Conservation (phyloP, 2,797 vertebrate species). For the Halcyon badia region DNA sequence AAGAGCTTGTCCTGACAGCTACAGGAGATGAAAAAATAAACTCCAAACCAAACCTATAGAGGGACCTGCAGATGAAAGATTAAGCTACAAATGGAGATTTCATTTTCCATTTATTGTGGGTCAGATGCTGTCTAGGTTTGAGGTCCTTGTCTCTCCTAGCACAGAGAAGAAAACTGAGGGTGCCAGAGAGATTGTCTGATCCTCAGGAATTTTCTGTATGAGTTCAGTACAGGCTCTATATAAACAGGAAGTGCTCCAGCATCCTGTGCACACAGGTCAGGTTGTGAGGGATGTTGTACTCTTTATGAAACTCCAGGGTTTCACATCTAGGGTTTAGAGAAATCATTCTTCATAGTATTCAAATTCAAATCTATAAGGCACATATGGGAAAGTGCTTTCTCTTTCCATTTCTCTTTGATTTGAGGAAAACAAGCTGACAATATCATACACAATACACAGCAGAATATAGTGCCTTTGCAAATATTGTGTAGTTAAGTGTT, state of each 20-base stretch:
- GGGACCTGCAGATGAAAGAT: neutral
- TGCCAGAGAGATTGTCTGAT: neutral
- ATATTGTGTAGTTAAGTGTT: neutral
- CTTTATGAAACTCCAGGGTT: neutral
- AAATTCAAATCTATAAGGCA: neutral
- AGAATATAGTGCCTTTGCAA: neutral
- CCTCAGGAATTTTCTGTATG: neutral
- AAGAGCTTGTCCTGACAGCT: neutral
- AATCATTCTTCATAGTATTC: neutral
- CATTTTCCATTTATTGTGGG: neutral
- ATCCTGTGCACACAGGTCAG: neutral
- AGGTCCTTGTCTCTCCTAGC: neutral
- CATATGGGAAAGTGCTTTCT: neutral
- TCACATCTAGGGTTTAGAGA: neutral
- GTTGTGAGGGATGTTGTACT: neutral
- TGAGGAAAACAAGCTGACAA: neutral
- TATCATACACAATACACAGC: neutral
- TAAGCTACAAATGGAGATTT: neutral
- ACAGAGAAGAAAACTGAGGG: neutral
- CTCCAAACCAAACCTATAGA: neutral
- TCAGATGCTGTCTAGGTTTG: neutral
- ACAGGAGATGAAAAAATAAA: neutral
- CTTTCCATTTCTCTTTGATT: neutral
- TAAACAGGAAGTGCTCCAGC: neutral
- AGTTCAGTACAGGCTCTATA: neutral